Evolutionary conservation across 2,888 invertebrate genomes (phyloP).

Genomic region (Chymomyza fuscimana): DNA sequence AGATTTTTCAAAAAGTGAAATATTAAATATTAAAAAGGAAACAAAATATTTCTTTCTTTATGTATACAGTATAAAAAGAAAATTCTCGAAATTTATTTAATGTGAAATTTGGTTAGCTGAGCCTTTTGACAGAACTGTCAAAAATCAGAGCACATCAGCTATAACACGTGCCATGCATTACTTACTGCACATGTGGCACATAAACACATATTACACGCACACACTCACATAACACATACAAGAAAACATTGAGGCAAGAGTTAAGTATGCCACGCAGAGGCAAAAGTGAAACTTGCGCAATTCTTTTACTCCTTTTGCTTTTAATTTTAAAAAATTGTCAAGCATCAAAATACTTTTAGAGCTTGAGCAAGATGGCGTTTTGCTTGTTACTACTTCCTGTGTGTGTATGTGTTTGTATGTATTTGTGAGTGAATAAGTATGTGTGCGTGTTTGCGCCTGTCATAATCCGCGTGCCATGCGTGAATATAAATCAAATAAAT

Average conservation of each 20-base stretch:
- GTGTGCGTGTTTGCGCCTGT: constrained; percentile 16
- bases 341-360: constrained; percentile 74
- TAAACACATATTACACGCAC: not conserved
- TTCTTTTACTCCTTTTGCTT: constrained; percentile 15
- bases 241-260: constrained; percentile 9
- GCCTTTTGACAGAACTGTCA: not conserved
- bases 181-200: constrained; percentile 32
- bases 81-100: not conserved
- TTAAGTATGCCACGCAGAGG: constrained; percentile 43
- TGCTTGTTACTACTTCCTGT: not conserved
- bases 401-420: not conserved
- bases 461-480: constrained; percentile 61
- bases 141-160: not conserved
- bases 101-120: not conserved
- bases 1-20: too few species aligned
- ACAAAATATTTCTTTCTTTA: not conserved
- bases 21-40: too few species aligned
- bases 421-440: not conserved
- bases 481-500: constrained; percentile 73
- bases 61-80: not conserved
- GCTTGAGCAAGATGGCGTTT: constrained; percentile 18
- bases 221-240: not conserved
- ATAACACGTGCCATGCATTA: constrained; percentile 21
- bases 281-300: constrained; percentile 17
- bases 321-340: constrained; percentile 72